Evolutionary conservation across 2,113 vertebrate genomes (phyloP), one percentile per base, ranked within the genome.

Genomic region (Stigmatopora nigra): DNA sequence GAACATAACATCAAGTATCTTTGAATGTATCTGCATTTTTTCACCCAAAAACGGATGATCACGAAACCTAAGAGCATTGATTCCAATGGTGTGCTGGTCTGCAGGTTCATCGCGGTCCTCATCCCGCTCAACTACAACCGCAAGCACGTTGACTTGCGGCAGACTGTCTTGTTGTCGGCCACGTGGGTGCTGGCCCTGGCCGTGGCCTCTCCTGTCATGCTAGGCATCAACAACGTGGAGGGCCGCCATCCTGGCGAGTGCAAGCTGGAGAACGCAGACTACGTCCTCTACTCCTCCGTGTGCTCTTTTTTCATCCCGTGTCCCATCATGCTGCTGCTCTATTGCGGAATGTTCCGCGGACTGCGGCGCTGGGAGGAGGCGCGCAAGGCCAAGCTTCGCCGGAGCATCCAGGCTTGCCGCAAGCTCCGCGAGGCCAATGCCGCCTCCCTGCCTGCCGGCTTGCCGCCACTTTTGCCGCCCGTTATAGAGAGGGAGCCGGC

Each of bases 251-350:
- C 92, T 38, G 75, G 67, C 2, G 85, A 92, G 79, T 99, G 96
- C 76, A 94, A 93, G 77, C 90, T 99, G 79, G 95, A 98, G 81
- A 90, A 94, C 69, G 78, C 92, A 67, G 92, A 92, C 83, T 98
- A 95, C 49, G 88, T 98, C 0, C 73, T 98, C 46, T 97, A 93
- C 77, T 97, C 95, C 10, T 98, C 95, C 19, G 87, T 97, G 72
- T 98, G 95, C 84, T 98, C 96, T 76, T 98, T 98, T 89, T 94
- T 98, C 84, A 91, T 99, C 77, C 96, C 95, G 17, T 97, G 96
- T 71, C 96, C 95, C 4, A 85, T 96, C 83, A 95, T 97, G 95
- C 82, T 99, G 75, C 83, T 97, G 76, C 93, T 99, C 22, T 98
- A 95, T 88, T 95, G 90, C n/a, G 93, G 93, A 64, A 94, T 97